Evolutionary conservation across 2,113 vertebrate species (phyloP).

Genomic region (Paramormyrops kingsleyae): DNA sequence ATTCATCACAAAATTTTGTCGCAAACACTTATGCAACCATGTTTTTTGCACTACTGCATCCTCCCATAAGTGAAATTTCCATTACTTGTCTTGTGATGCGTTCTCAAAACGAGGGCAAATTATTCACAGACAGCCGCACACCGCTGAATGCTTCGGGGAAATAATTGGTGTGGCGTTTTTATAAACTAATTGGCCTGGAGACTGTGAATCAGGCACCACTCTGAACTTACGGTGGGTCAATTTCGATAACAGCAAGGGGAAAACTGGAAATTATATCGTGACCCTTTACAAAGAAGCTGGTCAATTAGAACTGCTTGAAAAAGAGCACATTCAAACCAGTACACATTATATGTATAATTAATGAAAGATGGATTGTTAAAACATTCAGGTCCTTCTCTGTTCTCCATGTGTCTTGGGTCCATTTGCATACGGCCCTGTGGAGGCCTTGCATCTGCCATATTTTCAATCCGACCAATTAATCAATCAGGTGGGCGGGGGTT

Average conservation of each 20-base stretch:
- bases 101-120: background rate
- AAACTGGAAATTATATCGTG: background rate
- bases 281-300: background rate
- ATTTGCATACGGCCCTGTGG: background rate
- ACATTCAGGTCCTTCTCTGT: background rate
- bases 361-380: background rate
- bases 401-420: background rate
- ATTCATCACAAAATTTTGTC: background rate
- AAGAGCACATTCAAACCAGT: background rate
- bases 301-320: background rate
- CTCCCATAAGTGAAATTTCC: background rate
- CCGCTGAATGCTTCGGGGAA: background rate
- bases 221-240: background rate
- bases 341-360: background rate
- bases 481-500: background rate
- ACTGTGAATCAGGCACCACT: background rate
- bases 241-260: slow-evolving; percentile 9
- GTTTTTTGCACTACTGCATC: background rate
- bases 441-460: background rate
- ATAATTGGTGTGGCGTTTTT: slow-evolving; percentile 18
- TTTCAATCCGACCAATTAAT: background rate
- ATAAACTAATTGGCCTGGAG: slow-evolving; percentile 11
- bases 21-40: background rate
- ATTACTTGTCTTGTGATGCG: background rate
- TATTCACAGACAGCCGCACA: background rate